A percentile compares a stretch with the other conserved stretches of the same genome.
Conservation (phyloP, 2,888 invertebrate species). For the Eilema sororculum region DNA sequence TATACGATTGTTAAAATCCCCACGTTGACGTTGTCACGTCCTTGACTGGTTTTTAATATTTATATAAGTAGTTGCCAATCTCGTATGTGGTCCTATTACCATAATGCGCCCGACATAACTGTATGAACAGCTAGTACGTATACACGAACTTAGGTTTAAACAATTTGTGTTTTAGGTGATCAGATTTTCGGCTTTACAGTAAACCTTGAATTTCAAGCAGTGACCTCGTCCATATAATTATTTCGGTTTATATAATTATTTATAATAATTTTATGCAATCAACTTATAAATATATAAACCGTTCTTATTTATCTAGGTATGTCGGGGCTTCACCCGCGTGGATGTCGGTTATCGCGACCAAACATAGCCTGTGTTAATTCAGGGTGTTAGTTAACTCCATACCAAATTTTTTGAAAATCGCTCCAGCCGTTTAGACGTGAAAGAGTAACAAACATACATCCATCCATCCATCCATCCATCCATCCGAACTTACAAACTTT, state of each 20-base stretch:
- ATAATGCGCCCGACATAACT: background rate
- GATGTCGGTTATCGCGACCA: no score
- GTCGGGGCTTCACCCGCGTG: no score
- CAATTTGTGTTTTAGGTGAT: background rate
- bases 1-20: background rate
- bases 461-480: no score
- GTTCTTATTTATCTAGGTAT: background rate
- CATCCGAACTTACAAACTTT: no score
- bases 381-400: no score
- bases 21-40: background rate
- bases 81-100: conserved; percentile 1
- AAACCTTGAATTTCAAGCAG: background rate
- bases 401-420: no score
- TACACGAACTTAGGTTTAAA: background rate
- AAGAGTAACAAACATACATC: no score
- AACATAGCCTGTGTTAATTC: no score
- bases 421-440: no score
- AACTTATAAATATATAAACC: conserved; percentile 1
- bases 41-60: background rate
- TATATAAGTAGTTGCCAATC: background rate
- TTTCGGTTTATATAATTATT: background rate
- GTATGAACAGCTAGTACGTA: background rate
- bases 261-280: background rate
- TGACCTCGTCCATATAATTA: background rate
- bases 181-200: background rate